These are phyloP conservation scores for Tonatia bakeri DNA, from an alignment of 2,113 vertebrate genomes.

Conservation along the genomic window DNA sequence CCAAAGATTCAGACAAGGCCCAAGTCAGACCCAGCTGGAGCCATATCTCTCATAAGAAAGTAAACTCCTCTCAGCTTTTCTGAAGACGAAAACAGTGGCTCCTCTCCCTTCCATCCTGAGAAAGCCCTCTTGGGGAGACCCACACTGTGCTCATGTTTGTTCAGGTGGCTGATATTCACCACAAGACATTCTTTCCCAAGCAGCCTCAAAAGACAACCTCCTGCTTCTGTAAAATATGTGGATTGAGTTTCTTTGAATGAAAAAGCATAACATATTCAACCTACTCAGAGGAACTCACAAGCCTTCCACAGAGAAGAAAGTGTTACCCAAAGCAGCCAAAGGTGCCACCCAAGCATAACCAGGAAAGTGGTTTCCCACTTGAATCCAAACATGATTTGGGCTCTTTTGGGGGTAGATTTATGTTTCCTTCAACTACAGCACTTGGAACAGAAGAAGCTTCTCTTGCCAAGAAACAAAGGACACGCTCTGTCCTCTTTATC, in stretches of 20 bases:
- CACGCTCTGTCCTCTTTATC: constrained; percentile 50
- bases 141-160: constrained; percentile 49
- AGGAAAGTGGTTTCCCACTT: constrained; percentile 48
- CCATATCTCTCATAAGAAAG: constrained; percentile 1
- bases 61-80: neutral
- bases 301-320: constrained; percentile 7
- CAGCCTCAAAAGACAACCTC: constrained; percentile 45
- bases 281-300: constrained; percentile 54
- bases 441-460: constrained; percentile 4
- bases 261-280: constrained; percentile 32
- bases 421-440: constrained; percentile 28
- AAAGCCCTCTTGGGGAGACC: constrained; percentile 21
- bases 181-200: constrained; percentile 47
- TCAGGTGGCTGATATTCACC: constrained; percentile 49
- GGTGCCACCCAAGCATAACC: constrained; percentile 55
- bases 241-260: constrained; percentile 55
- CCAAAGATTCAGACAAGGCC: constrained; percentile 23
- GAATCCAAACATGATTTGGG: constrained; percentile 51
- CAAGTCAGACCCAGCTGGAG: neutral
- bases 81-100: constrained; percentile 40
- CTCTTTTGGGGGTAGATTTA: constrained; percentile 52
- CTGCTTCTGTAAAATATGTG: constrained; percentile 42
- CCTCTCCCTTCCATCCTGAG: constrained; percentile 10
- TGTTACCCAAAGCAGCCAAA: constrained; percentile 29
- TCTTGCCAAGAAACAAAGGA: constrained; percentile 63